A percentile compares a stretch with the other conserved stretches of the same genome.
These are phyloP conservation scores for Subanguina moxae DNA, from an alignment of 1,140 invertebrate genomes.

Conservation along the genomic window DNA sequence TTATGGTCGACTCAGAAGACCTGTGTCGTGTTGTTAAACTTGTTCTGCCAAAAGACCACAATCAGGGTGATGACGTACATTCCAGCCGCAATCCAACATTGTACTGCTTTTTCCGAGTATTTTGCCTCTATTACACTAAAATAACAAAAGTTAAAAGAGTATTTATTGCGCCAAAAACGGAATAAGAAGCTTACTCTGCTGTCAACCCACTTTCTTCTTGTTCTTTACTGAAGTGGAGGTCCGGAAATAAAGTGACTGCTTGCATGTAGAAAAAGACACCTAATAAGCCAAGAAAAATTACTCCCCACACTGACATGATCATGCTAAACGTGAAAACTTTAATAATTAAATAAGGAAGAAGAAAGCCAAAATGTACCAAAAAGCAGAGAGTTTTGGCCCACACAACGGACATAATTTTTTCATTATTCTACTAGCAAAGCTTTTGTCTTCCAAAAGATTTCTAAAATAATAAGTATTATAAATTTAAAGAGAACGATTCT, in stretches of 20 bases:
- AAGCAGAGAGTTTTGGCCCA: conserved; percentile 58
- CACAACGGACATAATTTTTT: conserved; percentile 55
- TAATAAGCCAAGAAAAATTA: conserved; percentile 56
- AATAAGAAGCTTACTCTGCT: conserved; percentile 20
- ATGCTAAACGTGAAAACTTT: conserved; percentile 48
- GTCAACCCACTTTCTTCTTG: conserved; percentile 21
- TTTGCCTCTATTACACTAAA: conserved; percentile 43
- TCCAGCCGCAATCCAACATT: conserved; percentile 59
- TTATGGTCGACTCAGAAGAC: conserved; percentile 36
- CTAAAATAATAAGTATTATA: too few relatives aligned
- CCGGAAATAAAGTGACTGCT: conserved; percentile 57
- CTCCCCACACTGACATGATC: conserved; percentile 58
- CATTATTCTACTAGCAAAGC: conserved; percentile 23
- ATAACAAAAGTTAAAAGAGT: conserved; percentile 20
- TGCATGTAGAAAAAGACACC: conserved; percentile 57
- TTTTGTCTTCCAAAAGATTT: too few relatives aligned
- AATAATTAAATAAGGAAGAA: conserved; percentile 7
- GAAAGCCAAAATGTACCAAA: conserved; percentile 46
- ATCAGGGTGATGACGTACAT: conserved; percentile 56
- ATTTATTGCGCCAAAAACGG: neutral
- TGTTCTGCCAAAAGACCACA: conserved; percentile 57
- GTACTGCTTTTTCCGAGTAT: conserved; percentile 54
- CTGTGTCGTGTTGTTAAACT: conserved; percentile 42
- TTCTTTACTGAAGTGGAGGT: conserved; percentile 46
- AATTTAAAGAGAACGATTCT: too few relatives aligned